Conservation (phyloP, 2,888 invertebrate genomes). For the Osedax fenrisi region DNA sequence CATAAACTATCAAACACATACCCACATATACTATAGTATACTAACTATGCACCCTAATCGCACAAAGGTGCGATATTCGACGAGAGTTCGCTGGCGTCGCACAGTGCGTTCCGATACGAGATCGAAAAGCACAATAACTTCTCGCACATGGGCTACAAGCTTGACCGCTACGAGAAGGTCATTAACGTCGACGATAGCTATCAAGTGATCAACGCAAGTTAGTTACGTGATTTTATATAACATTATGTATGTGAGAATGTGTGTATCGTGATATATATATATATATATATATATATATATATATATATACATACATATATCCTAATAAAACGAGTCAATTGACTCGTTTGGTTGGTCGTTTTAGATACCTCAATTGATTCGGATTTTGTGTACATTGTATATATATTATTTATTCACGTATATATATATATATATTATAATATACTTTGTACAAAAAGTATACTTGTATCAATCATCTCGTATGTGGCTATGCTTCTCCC, state of each 20-base stretch:
- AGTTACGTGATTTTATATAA: too few relatives aligned
- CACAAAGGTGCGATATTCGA: slow-evolving; percentile 34
- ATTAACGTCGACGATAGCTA: slow-evolving; percentile 33
- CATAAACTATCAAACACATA: too few relatives aligned
- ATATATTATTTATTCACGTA: too few relatives aligned
- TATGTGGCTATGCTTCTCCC: too few relatives aligned
- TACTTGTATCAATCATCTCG: too few relatives aligned
- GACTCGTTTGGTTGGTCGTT: slow-evolving; percentile 21
- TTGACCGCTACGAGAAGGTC: slow-evolving; percentile 32
- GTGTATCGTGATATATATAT: too few relatives aligned
- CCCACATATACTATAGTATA: too few relatives aligned
- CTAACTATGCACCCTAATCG: background rate
- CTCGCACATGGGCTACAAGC: slow-evolving; percentile 25
- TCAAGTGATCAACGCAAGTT: slow-evolving; percentile 33
- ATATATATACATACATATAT: slow-evolving; percentile 27
- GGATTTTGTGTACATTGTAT: too few relatives aligned
- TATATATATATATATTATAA: too few relatives aligned
- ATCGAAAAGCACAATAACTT: slow-evolving; percentile 34
- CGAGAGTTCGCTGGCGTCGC: slow-evolving; percentile 25
- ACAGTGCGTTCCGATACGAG: slow-evolving; percentile 34
- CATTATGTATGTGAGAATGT: background rate
- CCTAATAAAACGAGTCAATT: too few relatives aligned
- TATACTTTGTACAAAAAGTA: too few relatives aligned
- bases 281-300: slow-evolving; percentile 14
- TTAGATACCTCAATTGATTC: slow-evolving; percentile 28